A percentile compares a stretch with the other conserved stretches of the same genome.
phyloP scores from a whole-genome alignment of 2,797 vertebrate genomes.

The Gymnopithys bicolor region DNA sequence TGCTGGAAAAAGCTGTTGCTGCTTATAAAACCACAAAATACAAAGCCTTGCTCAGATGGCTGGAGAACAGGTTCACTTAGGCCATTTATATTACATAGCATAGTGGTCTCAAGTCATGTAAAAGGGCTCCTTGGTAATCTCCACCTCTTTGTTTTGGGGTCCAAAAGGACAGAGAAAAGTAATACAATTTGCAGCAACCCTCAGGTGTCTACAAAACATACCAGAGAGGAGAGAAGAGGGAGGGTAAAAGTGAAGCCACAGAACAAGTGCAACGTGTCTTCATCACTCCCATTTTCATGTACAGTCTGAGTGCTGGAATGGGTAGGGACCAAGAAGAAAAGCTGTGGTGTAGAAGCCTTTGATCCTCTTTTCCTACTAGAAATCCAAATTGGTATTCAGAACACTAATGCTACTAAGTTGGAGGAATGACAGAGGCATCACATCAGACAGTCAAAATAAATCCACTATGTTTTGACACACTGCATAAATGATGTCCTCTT shows the following conservation, averaged over 20 bases:
- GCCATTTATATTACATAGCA: background rate
- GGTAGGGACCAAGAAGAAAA: background rate
- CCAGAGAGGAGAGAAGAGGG: background rate
- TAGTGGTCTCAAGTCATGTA: background rate
- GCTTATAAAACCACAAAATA: background rate
- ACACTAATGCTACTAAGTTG: background rate
- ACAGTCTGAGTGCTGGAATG: background rate
- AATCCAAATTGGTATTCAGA: background rate
- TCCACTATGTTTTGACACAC: background rate
- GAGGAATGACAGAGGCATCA: background rate
- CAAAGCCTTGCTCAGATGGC: background rate
- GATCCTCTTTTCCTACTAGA: background rate
- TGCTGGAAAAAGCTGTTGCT: background rate
- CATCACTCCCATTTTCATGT: background rate
- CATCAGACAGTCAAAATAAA: slow-evolving; percentile 20
- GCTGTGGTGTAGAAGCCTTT: background rate
- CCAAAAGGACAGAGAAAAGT: background rate
- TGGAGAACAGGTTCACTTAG: background rate
- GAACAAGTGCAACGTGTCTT: background rate
- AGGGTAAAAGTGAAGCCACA: background rate
- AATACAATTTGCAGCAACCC: background rate
- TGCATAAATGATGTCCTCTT: slow-evolving; percentile 9
- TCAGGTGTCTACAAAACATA: background rate
- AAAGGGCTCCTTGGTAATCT: background rate
- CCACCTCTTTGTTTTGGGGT: background rate